These are phyloP conservation scores for Drosophila mimetica DNA, from an alignment of 2,888 invertebrate genomes.

Conservation along the genomic window DNA sequence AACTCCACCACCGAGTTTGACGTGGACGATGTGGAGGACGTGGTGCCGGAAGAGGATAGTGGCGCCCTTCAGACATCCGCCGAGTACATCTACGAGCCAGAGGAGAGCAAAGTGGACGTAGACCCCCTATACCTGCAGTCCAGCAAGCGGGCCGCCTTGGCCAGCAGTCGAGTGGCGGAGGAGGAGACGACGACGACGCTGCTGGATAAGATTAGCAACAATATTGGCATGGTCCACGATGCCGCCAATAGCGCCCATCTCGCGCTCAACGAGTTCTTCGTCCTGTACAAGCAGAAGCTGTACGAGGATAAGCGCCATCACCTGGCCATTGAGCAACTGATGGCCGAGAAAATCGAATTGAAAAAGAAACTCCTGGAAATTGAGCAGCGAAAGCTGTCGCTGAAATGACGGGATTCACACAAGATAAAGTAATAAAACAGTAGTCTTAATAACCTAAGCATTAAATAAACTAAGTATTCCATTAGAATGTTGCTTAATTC, in stretches of 20 bases:
- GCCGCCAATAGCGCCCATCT: slow-evolving; percentile 38
- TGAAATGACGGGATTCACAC: slow-evolving; percentile 45
- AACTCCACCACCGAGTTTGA: slow-evolving; percentile 56
- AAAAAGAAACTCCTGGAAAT: slow-evolving; percentile 62
- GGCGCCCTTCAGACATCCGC: slow-evolving; percentile 49
- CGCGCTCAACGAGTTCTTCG: slow-evolving; percentile 56
- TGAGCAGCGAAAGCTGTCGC: slow-evolving; percentile 61
- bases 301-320: slow-evolving; percentile 65
- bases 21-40: slow-evolving; percentile 66
- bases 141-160: slow-evolving; percentile 28
- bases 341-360: slow-evolving; percentile 63
- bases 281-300: slow-evolving; percentile 61
- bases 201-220: slow-evolving; percentile 52
- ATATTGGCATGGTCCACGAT: slow-evolving; percentile 41
- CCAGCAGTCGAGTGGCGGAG: slow-evolving; percentile 22
- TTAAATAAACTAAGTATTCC: slow-evolving; percentile 10
- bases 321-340: slow-evolving; percentile 57
- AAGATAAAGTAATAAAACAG: background rate
- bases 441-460: slow-evolving; percentile 5
- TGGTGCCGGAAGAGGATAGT: slow-evolving; percentile 64
- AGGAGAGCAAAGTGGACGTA: slow-evolving; percentile 55
- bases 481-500: slow-evolving; percentile 9
- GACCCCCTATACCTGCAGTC: slow-evolving; percentile 62
- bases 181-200: slow-evolving; percentile 19
- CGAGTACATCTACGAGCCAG: slow-evolving; percentile 59